A percentile compares a stretch with the other conserved stretches of the same genome.
phyloP scores from a whole-genome alignment of 2,113 vertebrate genomes.

The Corythornis vintsioides region DNA sequence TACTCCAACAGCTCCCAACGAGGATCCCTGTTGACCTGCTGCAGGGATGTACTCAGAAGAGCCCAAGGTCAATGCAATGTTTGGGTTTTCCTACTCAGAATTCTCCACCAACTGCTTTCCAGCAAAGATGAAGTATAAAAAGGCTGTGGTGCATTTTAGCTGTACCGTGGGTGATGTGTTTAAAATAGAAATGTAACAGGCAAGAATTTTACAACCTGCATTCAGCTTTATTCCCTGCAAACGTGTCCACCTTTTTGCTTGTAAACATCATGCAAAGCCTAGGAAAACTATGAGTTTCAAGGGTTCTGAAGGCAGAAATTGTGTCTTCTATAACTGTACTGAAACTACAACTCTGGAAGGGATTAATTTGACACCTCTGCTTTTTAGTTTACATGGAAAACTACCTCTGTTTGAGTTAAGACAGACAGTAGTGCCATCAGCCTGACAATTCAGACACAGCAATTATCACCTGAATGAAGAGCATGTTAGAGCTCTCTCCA shows the following conservation, averaged over 20 bases:
- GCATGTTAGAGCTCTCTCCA: neutral
- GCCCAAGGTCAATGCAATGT: neutral
- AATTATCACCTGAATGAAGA: conserved; percentile 15
- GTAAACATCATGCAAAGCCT: neutral
- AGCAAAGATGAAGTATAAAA: neutral
- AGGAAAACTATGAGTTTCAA: neutral
- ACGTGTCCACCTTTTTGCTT: neutral
- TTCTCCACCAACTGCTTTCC: neutral
- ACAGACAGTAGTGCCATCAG: neutral
- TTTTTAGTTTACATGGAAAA: neutral
- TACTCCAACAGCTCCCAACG: neutral
- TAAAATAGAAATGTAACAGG: neutral
- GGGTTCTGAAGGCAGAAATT: neutral
- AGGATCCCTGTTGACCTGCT: conserved; percentile 4
- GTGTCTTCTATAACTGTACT: neutral
- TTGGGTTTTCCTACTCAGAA: conserved; percentile 10
- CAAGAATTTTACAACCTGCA: neutral
- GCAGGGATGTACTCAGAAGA: neutral
- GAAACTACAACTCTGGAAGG: neutral
- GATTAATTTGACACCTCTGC: neutral
- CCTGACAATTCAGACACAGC: neutral
- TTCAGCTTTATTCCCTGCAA: neutral
- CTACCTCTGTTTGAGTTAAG: neutral
- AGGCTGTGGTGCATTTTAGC: neutral
- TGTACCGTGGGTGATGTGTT: neutral